A percentile compares a stretch with the other conserved stretches of the same genome.
These are phyloP conservation scores for Habropoda laboriosa DNA, from an alignment of 1,140 invertebrate species.

Conservation along the genomic window DNA sequence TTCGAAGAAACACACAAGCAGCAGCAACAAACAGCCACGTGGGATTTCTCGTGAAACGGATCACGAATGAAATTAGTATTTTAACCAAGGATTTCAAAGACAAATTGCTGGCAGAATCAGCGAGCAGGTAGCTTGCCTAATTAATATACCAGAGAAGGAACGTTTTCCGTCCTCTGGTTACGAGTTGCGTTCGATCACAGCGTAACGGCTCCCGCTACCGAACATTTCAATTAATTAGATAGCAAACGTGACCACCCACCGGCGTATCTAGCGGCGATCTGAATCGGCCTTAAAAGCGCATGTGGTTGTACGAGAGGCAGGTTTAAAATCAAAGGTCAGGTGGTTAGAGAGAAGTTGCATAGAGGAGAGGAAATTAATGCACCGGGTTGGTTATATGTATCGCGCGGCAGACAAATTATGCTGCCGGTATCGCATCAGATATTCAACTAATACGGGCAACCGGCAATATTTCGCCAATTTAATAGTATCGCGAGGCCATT, in stretches of 20 bases:
- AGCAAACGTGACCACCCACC: conserved; percentile 46
- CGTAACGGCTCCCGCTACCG: conserved; percentile 19
- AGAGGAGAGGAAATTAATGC: conserved; percentile 21
- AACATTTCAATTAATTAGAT: conserved; percentile 54
- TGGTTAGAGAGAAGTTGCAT: conserved; percentile 6
- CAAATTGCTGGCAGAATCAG: conserved; percentile 35
- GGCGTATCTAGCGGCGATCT: conserved; percentile 39
- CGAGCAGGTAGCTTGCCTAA: conserved; percentile 23
- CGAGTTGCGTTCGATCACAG: conserved; percentile 38
- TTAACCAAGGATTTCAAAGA: conserved; percentile 23
- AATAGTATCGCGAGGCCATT: conserved; percentile 25
- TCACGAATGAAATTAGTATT: conserved; percentile 38
- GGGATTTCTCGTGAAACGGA: conserved; percentile 14
- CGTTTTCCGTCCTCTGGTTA: conserved; percentile 19
- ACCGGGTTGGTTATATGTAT: neutral
- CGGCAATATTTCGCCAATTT: conserved; percentile 40
- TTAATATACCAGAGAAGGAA: conserved; percentile 43
- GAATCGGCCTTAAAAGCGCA: conserved; percentile 10
- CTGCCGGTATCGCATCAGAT: neutral
- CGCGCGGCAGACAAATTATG: conserved; percentile 31
- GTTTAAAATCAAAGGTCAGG: conserved; percentile 31
- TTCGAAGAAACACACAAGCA: too few species aligned
- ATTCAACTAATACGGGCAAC: conserved; percentile 6
- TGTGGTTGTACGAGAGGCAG: neutral
- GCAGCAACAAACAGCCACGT: neutral